Evolutionary conservation across 2,797 vertebrate species (phyloP).

Genomic region (Gila robusta): DNA sequence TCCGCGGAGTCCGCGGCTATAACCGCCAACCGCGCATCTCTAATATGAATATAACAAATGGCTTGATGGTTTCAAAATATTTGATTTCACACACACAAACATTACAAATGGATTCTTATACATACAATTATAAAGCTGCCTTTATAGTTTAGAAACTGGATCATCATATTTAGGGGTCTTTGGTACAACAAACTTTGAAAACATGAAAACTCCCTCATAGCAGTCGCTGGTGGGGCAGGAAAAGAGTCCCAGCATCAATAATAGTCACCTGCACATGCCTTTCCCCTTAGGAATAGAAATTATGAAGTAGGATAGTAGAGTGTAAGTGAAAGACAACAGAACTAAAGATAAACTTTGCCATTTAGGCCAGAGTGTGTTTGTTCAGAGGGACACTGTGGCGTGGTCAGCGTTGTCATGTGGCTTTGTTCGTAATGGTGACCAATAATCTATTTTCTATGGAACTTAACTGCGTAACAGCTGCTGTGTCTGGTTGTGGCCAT

Average conservation of each 20-base stretch:
- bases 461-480: conserved; percentile 24
- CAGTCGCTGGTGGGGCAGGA: conserved; percentile 65
- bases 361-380: conserved; percentile 39
- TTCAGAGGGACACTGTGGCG: conserved; percentile 33
- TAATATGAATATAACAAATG: background rate
- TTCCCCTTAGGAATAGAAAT: conserved; percentile 21
- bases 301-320: conserved; percentile 45
- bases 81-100: background rate
- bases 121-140: background rate
- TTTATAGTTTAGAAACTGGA: background rate
- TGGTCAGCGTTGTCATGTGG: conserved; percentile 19
- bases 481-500: background rate
- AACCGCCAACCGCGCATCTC: too few relatives aligned
- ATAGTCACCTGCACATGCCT: conserved; percentile 64
- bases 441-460: conserved; percentile 23
- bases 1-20: too few relatives aligned
- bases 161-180: background rate
- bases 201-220: conserved; percentile 63
- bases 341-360: conserved; percentile 50
- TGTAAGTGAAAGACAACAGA: conserved; percentile 48
- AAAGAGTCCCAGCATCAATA: conserved; percentile 71
- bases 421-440: conserved; percentile 6
- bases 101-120: background rate
- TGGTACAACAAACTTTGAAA: conserved; percentile 26
- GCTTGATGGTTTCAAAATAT: background rate